These are phyloP conservation scores for Globia sparganii DNA, from an alignment of 2,888 invertebrate genomes.

Conservation along the genomic window DNA sequence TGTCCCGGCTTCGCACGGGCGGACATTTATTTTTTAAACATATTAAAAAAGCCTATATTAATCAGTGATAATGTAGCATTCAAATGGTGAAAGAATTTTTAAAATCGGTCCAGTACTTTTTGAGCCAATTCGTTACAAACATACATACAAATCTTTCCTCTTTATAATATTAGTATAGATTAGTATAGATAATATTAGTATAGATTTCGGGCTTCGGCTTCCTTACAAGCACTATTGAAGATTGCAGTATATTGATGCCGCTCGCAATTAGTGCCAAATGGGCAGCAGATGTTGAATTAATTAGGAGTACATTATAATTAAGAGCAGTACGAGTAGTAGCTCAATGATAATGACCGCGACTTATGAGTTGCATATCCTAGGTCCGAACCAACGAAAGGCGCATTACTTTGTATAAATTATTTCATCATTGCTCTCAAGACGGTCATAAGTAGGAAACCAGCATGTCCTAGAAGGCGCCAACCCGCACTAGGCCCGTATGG, in stretches of 20 bases:
- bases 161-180: too few relatives aligned
- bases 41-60: too few relatives aligned
- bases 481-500: not conserved
- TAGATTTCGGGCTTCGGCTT: too few relatives aligned
- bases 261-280: slow-evolving; percentile 15
- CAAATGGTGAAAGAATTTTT: too few relatives aligned
- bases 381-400: not conserved
- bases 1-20: too few relatives aligned
- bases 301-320: not conserved
- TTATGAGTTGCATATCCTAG: not conserved
- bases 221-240: not conserved
- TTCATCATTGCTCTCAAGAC: not conserved
- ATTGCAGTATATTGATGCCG: not conserved
- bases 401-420: not conserved
- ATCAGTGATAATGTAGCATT: too few relatives aligned
- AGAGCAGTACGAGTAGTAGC: not conserved
- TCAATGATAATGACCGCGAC: not conserved
- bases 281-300: slow-evolving; percentile 1
- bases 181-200: too few relatives aligned
- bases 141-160: too few relatives aligned
- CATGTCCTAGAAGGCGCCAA: not conserved
- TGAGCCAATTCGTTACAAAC: too few relatives aligned
- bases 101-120: too few relatives aligned
- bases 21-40: too few relatives aligned
- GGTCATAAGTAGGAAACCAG: not conserved